Evolutionary conservation across 2,888 invertebrate species (phyloP).

Genomic region (Monoplex corrugatus): DNA sequence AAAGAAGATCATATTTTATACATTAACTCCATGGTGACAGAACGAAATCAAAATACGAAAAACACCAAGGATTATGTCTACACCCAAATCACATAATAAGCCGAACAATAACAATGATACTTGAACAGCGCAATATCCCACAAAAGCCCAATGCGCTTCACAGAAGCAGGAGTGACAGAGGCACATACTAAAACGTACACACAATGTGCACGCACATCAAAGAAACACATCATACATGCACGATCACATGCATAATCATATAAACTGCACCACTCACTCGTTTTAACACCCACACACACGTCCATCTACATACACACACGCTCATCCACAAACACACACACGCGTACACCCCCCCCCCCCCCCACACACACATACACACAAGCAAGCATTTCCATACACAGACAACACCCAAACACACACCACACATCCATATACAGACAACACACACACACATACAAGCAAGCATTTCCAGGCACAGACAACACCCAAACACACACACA

Average conservation of each 20-base stretch:
- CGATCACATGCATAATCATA: not conserved
- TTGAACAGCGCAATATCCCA: too few relatives aligned
- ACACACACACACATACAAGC: too few relatives aligned
- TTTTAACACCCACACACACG: not conserved
- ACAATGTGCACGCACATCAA: not conserved
- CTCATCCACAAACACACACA: constrained; percentile 3
- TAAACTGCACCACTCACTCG: not conserved
- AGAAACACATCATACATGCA: not conserved
- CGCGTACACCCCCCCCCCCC: not conserved
- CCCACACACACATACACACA: constrained; percentile 10
- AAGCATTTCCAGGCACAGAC: too few relatives aligned
- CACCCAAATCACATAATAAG: too few relatives aligned
- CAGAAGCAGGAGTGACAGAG: not conserved
- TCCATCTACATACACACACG: not conserved
- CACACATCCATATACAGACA: not conserved
- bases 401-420: not conserved
- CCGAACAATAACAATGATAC: too few relatives aligned
- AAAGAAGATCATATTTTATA: too few relatives aligned
- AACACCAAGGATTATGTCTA: too few relatives aligned
- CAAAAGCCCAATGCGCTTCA: not conserved
- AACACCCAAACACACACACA: too few relatives aligned
- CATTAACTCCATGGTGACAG: too few relatives aligned
- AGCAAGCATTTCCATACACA: not conserved
- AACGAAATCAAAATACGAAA: too few relatives aligned
- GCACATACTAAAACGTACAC: not conserved